Evolutionary conservation across 2,113 vertebrate genomes (phyloP), one percentile per base, ranked within the genome.

Genomic region (Coptodon rendalli): DNA sequence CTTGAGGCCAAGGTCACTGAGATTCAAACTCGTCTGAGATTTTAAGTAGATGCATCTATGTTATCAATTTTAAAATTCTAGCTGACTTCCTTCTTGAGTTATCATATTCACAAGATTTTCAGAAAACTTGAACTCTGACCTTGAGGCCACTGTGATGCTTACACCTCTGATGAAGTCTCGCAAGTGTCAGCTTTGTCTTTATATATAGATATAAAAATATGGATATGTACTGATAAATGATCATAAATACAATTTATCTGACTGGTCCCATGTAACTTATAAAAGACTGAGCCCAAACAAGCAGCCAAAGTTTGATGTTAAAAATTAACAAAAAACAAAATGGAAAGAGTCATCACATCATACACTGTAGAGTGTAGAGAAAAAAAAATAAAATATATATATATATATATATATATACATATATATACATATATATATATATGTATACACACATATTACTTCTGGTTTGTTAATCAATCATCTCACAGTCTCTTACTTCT

Each of bases 391-490:
- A 22, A 22, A 71, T 59, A 68, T 38, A 68, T 61, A 88, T 56
- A 34, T 78, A 36, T 56, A 71, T 53, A 78, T n/a, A 68, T 78
- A 88, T 36, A 22, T 66, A 50, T 43, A 79, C 29, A 82, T 29
- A 76, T 53, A 89, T 50, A 54, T 66, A 54, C 52, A 79, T 59
- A 82, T 53, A 76, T 54, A 88, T 61, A 54, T 76, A 54, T 71
- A 71, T 31, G 80, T 45, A 76, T 54, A 89, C 27, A 79, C 48
- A 81, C 13, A 78, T 78, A 88, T 76, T 53, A 76, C 68, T 61
- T 53, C 11, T 52, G 29, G 45, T 83, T 31, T 88, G 81, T 80
- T 88, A 82, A 88, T 93, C 92, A 87, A 66, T 93, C 86, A 90
- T 53, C 82, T 50, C 14, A 66, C 4, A 34, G 57, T 85, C 78